Evolutionary conservation across 2,797 vertebrate species (phyloP), one percentile per base, ranked within the genome.

Genomic region (Tiaroga cobitis): DNA sequence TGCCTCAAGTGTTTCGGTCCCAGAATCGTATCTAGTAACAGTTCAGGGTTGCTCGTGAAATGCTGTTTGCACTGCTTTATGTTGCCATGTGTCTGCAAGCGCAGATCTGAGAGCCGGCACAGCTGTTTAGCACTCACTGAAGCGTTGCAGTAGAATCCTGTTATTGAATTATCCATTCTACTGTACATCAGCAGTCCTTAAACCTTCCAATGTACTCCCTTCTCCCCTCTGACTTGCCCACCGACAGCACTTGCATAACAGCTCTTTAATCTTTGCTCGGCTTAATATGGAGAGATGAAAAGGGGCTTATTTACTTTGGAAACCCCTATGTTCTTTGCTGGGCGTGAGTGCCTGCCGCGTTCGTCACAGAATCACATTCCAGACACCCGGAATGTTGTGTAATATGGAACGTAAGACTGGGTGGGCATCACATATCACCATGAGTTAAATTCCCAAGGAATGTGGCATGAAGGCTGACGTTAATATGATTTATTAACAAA

Each of bases 281-380:
- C 49, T 68, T 87, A 68, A 83, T 65, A 78, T 43, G 21, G 63
- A 24, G 51, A 21, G 75, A 34, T 67, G 34, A 29, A 65, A 61
- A 24, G 11, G 26, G 43, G 8, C 21, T 87, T 72, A 80, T 67
- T 87, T 51, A 54, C 68, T 70, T 73, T 76, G 46, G 51, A 67
- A 43, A 67, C 32, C 68, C 54, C 29, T 46, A 51, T 67, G 63
- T 68, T 80, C 46, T 80, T 49, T n/a, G 46, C 37, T 76, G 46
- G 56, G 37, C 74, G 49, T 26, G 68, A 46, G 61, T 68, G 76
- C 54, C 8, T 68, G 49, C 41, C n/a, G 16, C 26, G 72, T 78
- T 87, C 63, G 26, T 82, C 79, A 72, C 65, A 78, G 91, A 95
- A 91, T 93, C 94, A 93, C 92, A 95, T 96, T 95, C 96, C 95